A percentile compares a stretch with the other conserved stretches of the same genome.
phyloP scores from a whole-genome alignment of 2,797 vertebrate genomes.

The Diplodus sargus region DNA sequence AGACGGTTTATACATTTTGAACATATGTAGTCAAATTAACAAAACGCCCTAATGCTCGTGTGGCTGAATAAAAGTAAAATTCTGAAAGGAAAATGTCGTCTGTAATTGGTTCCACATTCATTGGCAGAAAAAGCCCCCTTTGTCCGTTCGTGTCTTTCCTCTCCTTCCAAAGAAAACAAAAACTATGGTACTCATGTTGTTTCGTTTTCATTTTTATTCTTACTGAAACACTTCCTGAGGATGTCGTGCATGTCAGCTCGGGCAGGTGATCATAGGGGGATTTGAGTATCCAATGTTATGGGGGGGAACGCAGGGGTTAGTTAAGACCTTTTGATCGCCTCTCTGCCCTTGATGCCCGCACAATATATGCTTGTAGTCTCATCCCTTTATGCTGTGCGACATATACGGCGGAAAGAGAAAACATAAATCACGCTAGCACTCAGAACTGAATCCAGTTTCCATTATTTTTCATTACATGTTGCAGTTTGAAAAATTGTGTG shows the following conservation, averaged over 20 bases:
- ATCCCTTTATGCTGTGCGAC: neutral
- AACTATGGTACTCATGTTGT: conserved; percentile 48
- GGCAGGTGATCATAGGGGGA: conserved; percentile 51
- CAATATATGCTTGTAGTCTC: neutral
- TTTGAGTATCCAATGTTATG: conserved; percentile 31
- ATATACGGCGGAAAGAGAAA: neutral
- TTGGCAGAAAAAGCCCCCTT: conserved; percentile 46
- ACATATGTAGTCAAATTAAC: neutral
- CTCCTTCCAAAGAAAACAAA: conserved; percentile 26
- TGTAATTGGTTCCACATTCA: conserved; percentile 74
- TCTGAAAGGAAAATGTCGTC: conserved; percentile 40
- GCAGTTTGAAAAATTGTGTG: neutral
- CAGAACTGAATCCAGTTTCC: neutral
- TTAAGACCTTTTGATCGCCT: conserved; percentile 22
- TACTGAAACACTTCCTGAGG: conserved; percentile 66
- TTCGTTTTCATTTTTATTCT: conserved; percentile 52
- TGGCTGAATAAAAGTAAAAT: conserved; percentile 16
- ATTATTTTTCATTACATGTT: neutral
- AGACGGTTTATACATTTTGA: neutral
- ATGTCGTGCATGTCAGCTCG: conserved; percentile 43
- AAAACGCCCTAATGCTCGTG: neutral
- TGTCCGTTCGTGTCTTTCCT: conserved; percentile 28
- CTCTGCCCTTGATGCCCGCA: conserved; percentile 12
- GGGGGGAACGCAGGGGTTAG: neutral
- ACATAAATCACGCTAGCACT: neutral